These are phyloP conservation scores for Drosophila ustulata DNA, from an alignment of 2,888 invertebrate genomes.

Conservation along the genomic window DNA sequence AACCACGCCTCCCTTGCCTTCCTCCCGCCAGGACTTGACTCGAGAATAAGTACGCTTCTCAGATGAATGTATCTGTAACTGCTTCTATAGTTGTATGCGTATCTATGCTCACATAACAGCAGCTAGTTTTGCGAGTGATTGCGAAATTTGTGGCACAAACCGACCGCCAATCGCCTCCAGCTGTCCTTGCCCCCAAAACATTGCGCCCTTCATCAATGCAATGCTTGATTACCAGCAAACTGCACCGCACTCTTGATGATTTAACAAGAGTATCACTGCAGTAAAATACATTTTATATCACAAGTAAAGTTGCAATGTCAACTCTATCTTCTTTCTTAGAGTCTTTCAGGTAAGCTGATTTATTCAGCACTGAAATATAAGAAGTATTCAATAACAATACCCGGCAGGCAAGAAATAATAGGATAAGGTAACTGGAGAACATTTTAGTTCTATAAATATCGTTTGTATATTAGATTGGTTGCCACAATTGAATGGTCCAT, in stretches of 20 bases:
- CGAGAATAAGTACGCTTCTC: slow-evolving; percentile 40
- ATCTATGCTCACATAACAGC: slow-evolving; percentile 18
- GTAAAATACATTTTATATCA: background rate
- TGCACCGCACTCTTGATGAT: slow-evolving; percentile 47
- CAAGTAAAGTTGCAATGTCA: background rate
- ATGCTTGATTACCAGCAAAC: slow-evolving; percentile 55
- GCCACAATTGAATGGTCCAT: no score
- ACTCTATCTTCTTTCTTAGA: no score
- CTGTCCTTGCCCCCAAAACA: slow-evolving; percentile 3
- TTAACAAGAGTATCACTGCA: slow-evolving; percentile 24
- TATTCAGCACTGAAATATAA: no score
- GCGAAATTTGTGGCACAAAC: slow-evolving; percentile 49
- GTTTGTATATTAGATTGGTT: no score
- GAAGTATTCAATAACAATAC: no score
- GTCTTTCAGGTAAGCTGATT: no score
- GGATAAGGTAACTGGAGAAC: no score
- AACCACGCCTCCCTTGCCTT: slow-evolving; percentile 42
- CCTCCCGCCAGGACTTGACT: slow-evolving; percentile 34
- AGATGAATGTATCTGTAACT: slow-evolving; percentile 31
- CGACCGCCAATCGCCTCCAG: slow-evolving; percentile 18
- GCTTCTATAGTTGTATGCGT: slow-evolving; percentile 19
- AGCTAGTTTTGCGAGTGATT: slow-evolving; percentile 60
- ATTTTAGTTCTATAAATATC: no score
- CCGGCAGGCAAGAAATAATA: no score
- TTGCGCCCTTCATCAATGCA: slow-evolving; percentile 3